Evolutionary conservation across 1,140 invertebrate species (phyloP), one percentile per base, ranked within the genome.

Genomic region (Diplogasteroides magnus): DNA sequence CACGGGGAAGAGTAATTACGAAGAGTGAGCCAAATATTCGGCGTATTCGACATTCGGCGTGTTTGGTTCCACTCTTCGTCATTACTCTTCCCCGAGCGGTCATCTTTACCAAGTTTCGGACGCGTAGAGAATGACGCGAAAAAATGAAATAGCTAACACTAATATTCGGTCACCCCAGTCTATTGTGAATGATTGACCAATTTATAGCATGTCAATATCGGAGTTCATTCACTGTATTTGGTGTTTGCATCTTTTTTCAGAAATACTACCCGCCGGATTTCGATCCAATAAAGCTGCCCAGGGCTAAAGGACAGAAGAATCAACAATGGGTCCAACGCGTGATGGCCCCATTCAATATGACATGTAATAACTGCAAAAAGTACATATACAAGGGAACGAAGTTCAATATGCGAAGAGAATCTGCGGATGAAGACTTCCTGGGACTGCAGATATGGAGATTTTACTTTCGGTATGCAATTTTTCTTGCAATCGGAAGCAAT

Each of bases 201-300:
- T n/a, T n/a, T n/a, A n/a, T n/a, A n/a, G n/a, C n/a, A n/a, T n/a
- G n/a, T n/a, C n/a, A n/a, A n/a, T n/a, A n/a, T n/a, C n/a, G n/a
- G n/a, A n/a, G n/a, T n/a, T n/a, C n/a, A n/a, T n/a, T n/a, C n/a
- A n/a, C n/a, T n/a, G n/a, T n/a, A n/a, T n/a, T n/a, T n/a, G n/a
- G n/a, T n/a, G n/a, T n/a, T n/a, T n/a, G n/a, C n/a, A 19, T 15
- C 3, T 71, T 77, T 77, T 84, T 84, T 74, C 77, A 97, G 91
- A 99, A 99, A 94, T 99, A 99, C 84, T 99, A 98, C 87, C 97
- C 97, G 0, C 95, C 97, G 80, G 96, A 99, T 88, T 99, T 98
- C 84, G 97, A 99, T 90, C 97, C 97, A 0, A 92, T 92, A 25
- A 98, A 98, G 86, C 97, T 99, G 29, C 95, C 96, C 77, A 91